A percentile compares a stretch with the other conserved stretches of the same genome.
Evolutionary conservation across 2,113 vertebrate genomes (phyloP).

Genomic region (Bubo scandiacus): DNA sequence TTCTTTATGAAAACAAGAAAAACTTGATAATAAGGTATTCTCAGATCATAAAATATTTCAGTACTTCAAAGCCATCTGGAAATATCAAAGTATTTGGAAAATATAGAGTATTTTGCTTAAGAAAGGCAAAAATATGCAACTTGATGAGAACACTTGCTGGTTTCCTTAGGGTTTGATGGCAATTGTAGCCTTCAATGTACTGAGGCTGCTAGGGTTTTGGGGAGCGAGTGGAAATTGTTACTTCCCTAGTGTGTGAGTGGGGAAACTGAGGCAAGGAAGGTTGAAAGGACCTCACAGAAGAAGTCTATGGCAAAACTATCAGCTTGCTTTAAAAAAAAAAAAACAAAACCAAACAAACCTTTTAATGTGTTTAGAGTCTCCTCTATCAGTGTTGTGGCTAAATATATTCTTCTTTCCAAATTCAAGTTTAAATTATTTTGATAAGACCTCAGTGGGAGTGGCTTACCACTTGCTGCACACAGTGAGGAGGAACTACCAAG

Average conservation of each 20-base stretch:
- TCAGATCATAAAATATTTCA: not conserved
- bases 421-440: not conserved
- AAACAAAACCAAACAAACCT: fast-evolving
- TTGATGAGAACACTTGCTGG: not conserved
- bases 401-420: not conserved
- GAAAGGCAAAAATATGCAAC: not conserved
- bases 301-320: not conserved
- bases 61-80: not conserved
- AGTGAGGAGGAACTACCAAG: not conserved
- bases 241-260: not conserved
- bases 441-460: not conserved
- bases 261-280: not conserved
- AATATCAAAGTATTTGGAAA: not conserved
- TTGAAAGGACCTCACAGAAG: not conserved
- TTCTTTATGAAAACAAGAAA: not conserved
- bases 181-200: not conserved
- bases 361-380: not conserved
- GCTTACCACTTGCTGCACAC: not conserved
- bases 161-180: not conserved
- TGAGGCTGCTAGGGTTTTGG: not conserved
- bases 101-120: not conserved
- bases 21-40: not conserved
- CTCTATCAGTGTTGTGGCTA: not conserved
- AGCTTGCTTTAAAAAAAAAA: not conserved
- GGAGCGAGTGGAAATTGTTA: not conserved